These are phyloP conservation scores for Tautogolabrus adspersus DNA, from an alignment of 2,113 vertebrate species.

Conservation along the genomic window DNA sequence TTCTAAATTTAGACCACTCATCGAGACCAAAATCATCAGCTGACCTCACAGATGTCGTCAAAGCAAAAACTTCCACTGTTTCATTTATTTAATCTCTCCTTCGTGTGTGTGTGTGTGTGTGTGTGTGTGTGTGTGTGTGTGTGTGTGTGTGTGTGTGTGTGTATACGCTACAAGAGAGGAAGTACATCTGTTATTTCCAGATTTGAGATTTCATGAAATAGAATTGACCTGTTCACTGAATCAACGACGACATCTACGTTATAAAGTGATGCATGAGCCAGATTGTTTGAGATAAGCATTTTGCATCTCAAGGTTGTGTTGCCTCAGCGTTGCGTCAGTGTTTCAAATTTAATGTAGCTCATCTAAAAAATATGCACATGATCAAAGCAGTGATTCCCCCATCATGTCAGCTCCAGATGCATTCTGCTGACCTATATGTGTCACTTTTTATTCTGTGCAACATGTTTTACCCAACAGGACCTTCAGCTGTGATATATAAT, in stretches of 20 bases:
- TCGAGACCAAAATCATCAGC: constrained; percentile 19
- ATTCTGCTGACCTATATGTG: constrained; percentile 75
- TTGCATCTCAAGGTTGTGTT: constrained; percentile 67
- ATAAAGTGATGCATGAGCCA: constrained; percentile 46
- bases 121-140: too few species aligned
- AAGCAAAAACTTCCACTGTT: neutral
- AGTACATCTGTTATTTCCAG: constrained; percentile 14
- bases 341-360: constrained; percentile 76
- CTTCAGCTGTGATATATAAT: constrained; percentile 21
- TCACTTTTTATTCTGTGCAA: constrained; percentile 55
- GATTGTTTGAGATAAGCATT: constrained; percentile 75
- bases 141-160: too few species aligned
- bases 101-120: too few species aligned
- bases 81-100: neutral
- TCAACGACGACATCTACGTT: constrained; percentile 26
- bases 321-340: constrained; percentile 72
- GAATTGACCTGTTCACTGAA: constrained; percentile 32
- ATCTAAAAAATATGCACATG: constrained; percentile 67
- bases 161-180: neutral
- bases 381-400: constrained; percentile 71
- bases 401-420: constrained; percentile 50
- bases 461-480: constrained; percentile 46
- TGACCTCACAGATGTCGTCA: constrained; percentile 9
- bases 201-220: constrained; percentile 6
- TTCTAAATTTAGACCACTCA: constrained; percentile 52